Conservation (phyloP, 2,113 vertebrate genomes). For the Nothobranchius furzeri region DNA sequence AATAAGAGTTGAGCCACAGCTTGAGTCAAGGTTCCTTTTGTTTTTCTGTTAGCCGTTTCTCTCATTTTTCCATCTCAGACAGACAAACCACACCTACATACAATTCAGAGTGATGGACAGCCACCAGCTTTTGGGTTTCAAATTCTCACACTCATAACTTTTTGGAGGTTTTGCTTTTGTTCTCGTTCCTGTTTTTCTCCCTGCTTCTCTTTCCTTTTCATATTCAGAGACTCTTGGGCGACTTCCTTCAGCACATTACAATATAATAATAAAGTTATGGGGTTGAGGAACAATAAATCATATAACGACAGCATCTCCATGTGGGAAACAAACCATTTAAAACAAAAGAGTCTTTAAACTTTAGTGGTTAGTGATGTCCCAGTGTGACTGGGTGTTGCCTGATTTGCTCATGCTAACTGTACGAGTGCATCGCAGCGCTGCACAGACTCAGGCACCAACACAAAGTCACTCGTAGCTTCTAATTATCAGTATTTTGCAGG, state of each 20-base stretch:
- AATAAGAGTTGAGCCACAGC: slow-evolving; percentile 25
- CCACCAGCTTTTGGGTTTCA: slow-evolving; percentile 20
- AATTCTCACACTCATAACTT: slow-evolving; percentile 8
- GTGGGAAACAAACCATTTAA: slow-evolving; percentile 19
- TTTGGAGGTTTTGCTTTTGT: slow-evolving; percentile 6
- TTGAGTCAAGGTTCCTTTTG: slow-evolving; percentile 21
- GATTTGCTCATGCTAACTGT: slow-evolving; percentile 37
- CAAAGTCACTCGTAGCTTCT: slow-evolving; percentile 49
- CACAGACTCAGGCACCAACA: slow-evolving; percentile 26
- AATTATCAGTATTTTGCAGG: slow-evolving; percentile 60
- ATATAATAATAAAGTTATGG: slow-evolving; percentile 25
- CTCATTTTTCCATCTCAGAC: slow-evolving; percentile 13
- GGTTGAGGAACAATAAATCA: slow-evolving; percentile 14
- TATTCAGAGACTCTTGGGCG: slow-evolving; percentile 19
- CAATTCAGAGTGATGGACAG: slow-evolving; percentile 32
- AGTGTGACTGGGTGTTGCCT: slow-evolving; percentile 30
- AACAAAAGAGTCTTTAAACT: slow-evolving; percentile 24
- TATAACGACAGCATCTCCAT: slow-evolving; percentile 19
- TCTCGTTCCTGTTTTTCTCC: slow-evolving; percentile 13
- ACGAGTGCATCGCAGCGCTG: slow-evolving; percentile 9
- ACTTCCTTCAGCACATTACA: slow-evolving; percentile 21
- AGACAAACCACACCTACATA: slow-evolving; percentile 9
- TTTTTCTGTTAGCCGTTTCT: background rate
- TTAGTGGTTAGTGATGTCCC: slow-evolving; percentile 32
- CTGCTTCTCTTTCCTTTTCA: slow-evolving; percentile 22